Base-by-base conservation (phyloP, 2,797 vertebrate genomes). In the Pseudochirops cupreus region DNA sequence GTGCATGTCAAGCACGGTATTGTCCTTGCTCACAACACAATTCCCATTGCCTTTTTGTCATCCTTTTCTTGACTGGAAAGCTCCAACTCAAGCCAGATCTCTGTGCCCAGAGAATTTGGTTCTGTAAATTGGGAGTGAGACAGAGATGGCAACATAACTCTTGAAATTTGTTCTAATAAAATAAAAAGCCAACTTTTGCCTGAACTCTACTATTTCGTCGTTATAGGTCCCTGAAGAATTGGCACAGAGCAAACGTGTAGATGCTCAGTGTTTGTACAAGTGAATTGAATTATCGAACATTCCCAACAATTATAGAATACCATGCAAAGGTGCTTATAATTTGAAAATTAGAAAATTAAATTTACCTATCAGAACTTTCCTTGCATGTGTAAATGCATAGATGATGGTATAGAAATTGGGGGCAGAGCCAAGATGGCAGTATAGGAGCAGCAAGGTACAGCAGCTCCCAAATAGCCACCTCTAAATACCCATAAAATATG, bases 401-500 rank as follows among this genome's bases (percentile, higher is more conserved):
- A 29, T 54, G 39, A 46, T 91, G 29, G n/a, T n/a, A 96, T 24
- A 90, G 91, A 96, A 96, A 95, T 87, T 53, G 94, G 46, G 46
- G 46, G 46, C 46, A 2, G 46, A 46, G 46, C 46, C 46, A 46
- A 46, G 46, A 46, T 46, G 46, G 46, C 46, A 2, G 46, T 46
- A 46, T 46, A 46, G 46, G 46, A 46, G 46, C 46, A 46, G 46
- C 46, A 46, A 46, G 46, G 46, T 46, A 46, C 46, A 1, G 46
- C 46, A 46, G 46, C 46, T 46, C 46, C 46, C 46, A 46, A 1
- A 46, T 46, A 46, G 46, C 46, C 46, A 46, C 2, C 46, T 46
- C 46, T 1, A 46, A 46, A 46, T 46, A 46, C 46, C 46, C 46
- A 46, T 46, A 46, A 46, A 46, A 46, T 46, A 46, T 46, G 46